These are phyloP conservation scores for Philaethria dido DNA, from an alignment of 2,888 invertebrate species.

Conservation along the genomic window DNA sequence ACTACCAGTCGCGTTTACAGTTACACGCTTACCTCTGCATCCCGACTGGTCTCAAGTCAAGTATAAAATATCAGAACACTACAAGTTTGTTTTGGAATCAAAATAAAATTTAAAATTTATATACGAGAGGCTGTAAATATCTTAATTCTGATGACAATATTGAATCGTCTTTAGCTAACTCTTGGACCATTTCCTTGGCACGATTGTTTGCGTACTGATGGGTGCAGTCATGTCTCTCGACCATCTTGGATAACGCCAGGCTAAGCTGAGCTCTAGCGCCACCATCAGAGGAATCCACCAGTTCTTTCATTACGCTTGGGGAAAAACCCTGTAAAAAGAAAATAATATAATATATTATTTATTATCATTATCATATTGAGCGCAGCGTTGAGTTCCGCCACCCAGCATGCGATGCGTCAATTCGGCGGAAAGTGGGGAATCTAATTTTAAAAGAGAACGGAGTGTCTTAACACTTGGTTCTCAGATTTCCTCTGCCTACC, in stretches of 20 bases:
- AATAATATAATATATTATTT: neutral
- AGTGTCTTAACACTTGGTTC: too few relatives aligned
- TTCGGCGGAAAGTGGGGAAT: too few relatives aligned
- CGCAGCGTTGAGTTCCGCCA: too few relatives aligned
- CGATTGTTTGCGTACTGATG: slow-evolving; percentile 83
- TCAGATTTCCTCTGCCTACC: too few relatives aligned
- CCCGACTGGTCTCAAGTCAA: too few relatives aligned
- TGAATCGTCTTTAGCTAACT: slow-evolving; percentile 83
- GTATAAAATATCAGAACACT: neutral
- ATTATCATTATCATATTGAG: too few relatives aligned
- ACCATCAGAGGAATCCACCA: slow-evolving; percentile 81
- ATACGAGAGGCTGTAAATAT: slow-evolving; percentile 83
- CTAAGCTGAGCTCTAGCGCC: slow-evolving; percentile 85
- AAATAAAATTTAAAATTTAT: slow-evolving; percentile 54
- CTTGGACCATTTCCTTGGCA: slow-evolving; percentile 79
- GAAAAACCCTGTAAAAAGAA: slow-evolving; percentile 83
- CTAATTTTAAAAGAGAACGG: too few relatives aligned
- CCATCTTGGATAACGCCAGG: slow-evolving; percentile 81
- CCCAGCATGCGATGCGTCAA: too few relatives aligned
- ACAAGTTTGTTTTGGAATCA: neutral
- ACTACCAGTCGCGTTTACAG: too few relatives aligned
- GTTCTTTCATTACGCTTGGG: slow-evolving; percentile 79
- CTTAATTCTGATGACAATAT: slow-evolving; percentile 82
- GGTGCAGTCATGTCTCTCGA: slow-evolving; percentile 81
- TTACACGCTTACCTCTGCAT: too few relatives aligned